Evolutionary conservation across 2,113 vertebrate species (phyloP).

Genomic region (Anser cygnoides): DNA sequence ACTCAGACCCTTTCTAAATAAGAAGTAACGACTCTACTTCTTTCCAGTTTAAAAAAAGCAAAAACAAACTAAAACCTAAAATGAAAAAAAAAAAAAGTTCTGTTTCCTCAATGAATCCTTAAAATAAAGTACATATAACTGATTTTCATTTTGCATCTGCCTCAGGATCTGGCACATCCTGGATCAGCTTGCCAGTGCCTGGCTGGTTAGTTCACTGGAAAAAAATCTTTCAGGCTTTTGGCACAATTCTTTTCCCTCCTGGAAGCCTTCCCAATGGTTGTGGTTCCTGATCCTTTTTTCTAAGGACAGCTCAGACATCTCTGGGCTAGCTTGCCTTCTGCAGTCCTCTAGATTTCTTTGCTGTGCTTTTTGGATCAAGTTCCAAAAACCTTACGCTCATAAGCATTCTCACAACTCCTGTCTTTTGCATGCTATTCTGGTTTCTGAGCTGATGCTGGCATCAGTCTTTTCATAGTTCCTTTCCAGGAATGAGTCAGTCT

Average conservation of each 20-base stretch:
- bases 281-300: neutral
- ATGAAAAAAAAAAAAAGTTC: neutral
- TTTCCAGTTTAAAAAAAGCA: neutral
- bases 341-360: neutral
- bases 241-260: neutral
- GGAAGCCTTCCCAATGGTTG: neutral
- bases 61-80: neutral
- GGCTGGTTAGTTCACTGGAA: neutral
- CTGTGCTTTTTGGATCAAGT: neutral
- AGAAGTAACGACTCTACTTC: neutral
- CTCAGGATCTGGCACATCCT: neutral
- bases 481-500: slow-evolving; percentile 60
- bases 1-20: neutral
- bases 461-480: neutral
- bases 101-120: neutral
- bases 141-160: neutral
- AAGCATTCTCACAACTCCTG: neutral
- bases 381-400: slow-evolving; percentile 12
- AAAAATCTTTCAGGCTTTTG: neutral
- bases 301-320: neutral
- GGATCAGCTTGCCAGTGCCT: neutral
- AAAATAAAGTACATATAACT: neutral
- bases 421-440: neutral
- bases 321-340: neutral
- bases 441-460: slow-evolving; percentile 50